Base-by-base conservation (phyloP, 2,113 vertebrate genomes). In the Xyrauchen texanus region DNA sequence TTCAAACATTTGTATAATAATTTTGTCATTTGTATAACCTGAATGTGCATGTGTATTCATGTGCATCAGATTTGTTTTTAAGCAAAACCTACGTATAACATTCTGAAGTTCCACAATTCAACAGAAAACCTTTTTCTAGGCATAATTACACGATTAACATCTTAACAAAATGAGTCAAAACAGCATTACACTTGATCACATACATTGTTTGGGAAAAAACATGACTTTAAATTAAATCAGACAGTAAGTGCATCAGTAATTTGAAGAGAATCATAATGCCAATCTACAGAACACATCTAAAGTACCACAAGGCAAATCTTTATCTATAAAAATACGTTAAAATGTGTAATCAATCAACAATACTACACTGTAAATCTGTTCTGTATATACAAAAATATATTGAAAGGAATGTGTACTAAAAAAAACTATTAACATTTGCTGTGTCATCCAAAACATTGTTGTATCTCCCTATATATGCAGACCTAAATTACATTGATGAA, bases 121-220 rank as follows among this genome's bases (percentile, higher is more conserved):
- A 4, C 11, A 55, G 3, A 12, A 12, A 4, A 15, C 55, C 15
- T 58, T 15, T 34, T 34, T 34, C 21, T 1, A 34, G 21, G 21
- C 21, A 72, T 16, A 46, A 71, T 16, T 16, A 47, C 10, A 72
- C 6, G 47, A 47, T 72, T 72, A 60, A 44, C 47, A 60, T 68
- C 13, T 49, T 49, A 13, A 58, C 55, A 68, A 61, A 72, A 16
- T 7, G 4, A 60, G 6, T 47, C 6, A 44, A 47, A 60, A 8
- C 13, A 72, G n/a, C 1, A 60, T 47, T 46, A 4, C 0, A 16
- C 10, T 47, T 21, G 15, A 61, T 72, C 9, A 61, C 47, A 21
- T 8, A 60, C 21, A 58, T 2, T 8, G 7, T 68, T 68, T 10
- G 11, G 53, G 6, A 55, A 4, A 13, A 34, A 34, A 34, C 21